Base-by-base conservation (phyloP, 2,888 invertebrate genomes). In the Phalera bucephala region DNA sequence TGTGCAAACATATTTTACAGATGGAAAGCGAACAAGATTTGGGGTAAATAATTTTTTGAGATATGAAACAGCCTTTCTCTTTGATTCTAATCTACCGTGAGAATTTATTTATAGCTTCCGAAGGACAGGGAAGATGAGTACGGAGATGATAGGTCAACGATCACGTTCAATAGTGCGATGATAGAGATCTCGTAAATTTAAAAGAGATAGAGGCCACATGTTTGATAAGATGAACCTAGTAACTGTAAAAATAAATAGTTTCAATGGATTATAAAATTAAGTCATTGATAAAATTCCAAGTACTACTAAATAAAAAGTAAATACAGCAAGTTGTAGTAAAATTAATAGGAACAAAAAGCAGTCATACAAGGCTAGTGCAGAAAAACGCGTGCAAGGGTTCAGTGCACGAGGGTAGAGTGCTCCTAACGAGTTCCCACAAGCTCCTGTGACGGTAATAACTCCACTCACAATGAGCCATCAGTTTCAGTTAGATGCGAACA, bases 311-410 rank as follows among this genome's bases (percentile, higher is more conserved):
- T 19, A 17, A 33, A 28, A 31, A 27, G 38, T 46, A 46, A 47
- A 42, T 36, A 48, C 52, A 48, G 37, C 44, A 44, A 58, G 50
- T 55, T 56, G 62, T 71, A 67, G 66, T 72, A 59, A 77, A 73
- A 71, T 71, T 67, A 71, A 68, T 70, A 61, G 49, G 40, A 36
- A 62, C 53, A 76, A 74, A 72, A 74, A 74, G 70, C 45, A 53
- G 74, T 70, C 62, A 61, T 54, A 68, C 73, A 64, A 71, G 70
- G 59, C 63, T 62, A 45, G 52, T 49, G 66, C 45, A 71, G 72
- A 80, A 82, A 82, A 80, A 80, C 74, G 63, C 60, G 71, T 76
- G 74, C 66, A 62, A 65, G 68, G 73, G 85, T 84, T 84, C 86
- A 83, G 61, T 74, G 80, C 64, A 60, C 76, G 68, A 55, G 61